Evolutionary conservation across 2,113 vertebrate genomes (phyloP).

Genomic region (Psittacula cyanocephala): DNA sequence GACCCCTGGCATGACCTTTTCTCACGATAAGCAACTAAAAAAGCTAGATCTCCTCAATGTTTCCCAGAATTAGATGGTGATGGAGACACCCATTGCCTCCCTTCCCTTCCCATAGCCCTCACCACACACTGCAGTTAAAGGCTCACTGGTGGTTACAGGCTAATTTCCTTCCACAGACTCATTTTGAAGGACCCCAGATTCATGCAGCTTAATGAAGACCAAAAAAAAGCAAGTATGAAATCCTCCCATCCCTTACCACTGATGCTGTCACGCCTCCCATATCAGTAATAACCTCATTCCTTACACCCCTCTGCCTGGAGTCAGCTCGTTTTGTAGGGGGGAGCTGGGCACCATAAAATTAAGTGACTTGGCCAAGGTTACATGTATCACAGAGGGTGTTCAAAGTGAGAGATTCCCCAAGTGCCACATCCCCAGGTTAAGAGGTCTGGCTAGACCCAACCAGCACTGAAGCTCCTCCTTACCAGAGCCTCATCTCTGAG

Average conservation of each 20-base stretch:
- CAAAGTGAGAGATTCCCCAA: rapidly evolving
- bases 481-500: background rate
- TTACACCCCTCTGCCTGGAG: background rate
- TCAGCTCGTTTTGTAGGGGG: rapidly evolving
- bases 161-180: background rate
- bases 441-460: background rate
- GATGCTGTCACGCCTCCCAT: background rate
- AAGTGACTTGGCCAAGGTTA: background rate
- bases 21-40: background rate
- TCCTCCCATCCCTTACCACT: background rate
- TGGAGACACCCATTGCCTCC: background rate
- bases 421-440: background rate
- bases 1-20: background rate
- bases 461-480: background rate
- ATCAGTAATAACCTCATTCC: background rate
- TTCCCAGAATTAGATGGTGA: background rate
- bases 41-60: background rate
- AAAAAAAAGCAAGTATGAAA: background rate
- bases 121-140: rapidly evolving
- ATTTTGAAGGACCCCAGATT: background rate
- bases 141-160: background rate
- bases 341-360: background rate
- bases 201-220: background rate
- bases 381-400: background rate
- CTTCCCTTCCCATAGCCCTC: background rate